A percentile compares a stretch with the other conserved stretches of the same genome.
These are phyloP conservation scores for Mercenaria mercenaria DNA, from an alignment of 1,140 invertebrate species.

Conservation along the genomic window DNA sequence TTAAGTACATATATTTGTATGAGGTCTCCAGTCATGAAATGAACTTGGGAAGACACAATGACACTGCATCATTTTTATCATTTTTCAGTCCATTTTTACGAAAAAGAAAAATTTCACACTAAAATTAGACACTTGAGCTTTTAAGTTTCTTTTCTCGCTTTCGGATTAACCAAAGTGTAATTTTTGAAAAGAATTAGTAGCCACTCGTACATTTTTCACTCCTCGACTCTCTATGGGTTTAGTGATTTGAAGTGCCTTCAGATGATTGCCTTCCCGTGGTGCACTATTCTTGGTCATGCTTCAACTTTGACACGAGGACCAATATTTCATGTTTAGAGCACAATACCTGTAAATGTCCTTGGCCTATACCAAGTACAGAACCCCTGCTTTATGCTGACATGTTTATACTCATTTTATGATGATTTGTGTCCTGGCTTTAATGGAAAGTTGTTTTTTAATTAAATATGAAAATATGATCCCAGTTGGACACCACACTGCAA, in stretches of 20 bases:
- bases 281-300: background rate
- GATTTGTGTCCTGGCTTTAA: background rate
- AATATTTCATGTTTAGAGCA: background rate
- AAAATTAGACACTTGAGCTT: background rate
- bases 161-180: background rate
- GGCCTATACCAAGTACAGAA: background rate
- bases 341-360: background rate
- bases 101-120: background rate
- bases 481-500: background rate
- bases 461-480: background rate
- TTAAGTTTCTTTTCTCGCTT: background rate
- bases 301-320: background rate
- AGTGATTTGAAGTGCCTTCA: background rate
- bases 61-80: background rate
- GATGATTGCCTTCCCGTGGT: background rate
- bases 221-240: background rate
- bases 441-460: constrained; percentile 17
- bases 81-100: background rate
- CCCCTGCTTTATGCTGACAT: background rate
- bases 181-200: background rate
- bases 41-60: background rate
- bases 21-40: background rate
- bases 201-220: background rate
- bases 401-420: constrained; percentile 20
- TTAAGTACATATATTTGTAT: constrained; percentile 14